Conservation (phyloP, 1,140 invertebrate genomes). For the Lordiphosa clarofinis region DNA sequence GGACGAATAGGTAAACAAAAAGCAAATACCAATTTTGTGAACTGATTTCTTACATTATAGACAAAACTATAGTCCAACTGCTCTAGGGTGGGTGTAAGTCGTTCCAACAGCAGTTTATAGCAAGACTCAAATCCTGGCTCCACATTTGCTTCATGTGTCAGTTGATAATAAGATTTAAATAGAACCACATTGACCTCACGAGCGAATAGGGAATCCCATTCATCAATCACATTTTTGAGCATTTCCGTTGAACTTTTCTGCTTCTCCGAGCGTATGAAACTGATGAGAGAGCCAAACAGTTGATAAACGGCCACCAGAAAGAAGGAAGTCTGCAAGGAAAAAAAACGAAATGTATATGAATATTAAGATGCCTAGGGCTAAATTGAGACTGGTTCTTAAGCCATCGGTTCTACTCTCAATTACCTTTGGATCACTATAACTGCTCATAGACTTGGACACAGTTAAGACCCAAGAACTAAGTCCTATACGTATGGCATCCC, state of each 20-base stretch:
- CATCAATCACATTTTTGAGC: conserved; percentile 80
- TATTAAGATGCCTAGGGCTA: no score
- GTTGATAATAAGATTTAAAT: conserved; percentile 80
- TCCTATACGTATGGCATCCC: conserved; percentile 86
- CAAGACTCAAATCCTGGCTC: conserved; percentile 31
- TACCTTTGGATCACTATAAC: conserved; percentile 80
- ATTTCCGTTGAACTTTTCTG: conserved; percentile 79
- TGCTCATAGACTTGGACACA: conserved; percentile 79
- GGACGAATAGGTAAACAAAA: not conserved
- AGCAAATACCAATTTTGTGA: not conserved
- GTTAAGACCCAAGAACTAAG: conserved; percentile 83
- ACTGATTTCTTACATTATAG: conserved; percentile 42
- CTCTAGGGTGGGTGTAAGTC: conserved; percentile 47
- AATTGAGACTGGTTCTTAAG: no score
- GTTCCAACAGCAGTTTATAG: conserved; percentile 38
- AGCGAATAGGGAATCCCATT: conserved; percentile 83
- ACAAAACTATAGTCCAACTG: conserved; percentile 58
- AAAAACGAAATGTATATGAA: not conserved
- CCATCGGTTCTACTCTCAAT: not conserved
- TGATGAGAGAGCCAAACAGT: conserved; percentile 80
- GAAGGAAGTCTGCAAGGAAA: conserved; percentile 76
- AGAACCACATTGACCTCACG: conserved; percentile 81
- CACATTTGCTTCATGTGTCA: conserved; percentile 49
- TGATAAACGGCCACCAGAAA: conserved; percentile 81
- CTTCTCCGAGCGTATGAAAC: conserved; percentile 80